Base-by-base conservation (phyloP, 1,140 invertebrate species). In the Drosophila miranda region DNA sequence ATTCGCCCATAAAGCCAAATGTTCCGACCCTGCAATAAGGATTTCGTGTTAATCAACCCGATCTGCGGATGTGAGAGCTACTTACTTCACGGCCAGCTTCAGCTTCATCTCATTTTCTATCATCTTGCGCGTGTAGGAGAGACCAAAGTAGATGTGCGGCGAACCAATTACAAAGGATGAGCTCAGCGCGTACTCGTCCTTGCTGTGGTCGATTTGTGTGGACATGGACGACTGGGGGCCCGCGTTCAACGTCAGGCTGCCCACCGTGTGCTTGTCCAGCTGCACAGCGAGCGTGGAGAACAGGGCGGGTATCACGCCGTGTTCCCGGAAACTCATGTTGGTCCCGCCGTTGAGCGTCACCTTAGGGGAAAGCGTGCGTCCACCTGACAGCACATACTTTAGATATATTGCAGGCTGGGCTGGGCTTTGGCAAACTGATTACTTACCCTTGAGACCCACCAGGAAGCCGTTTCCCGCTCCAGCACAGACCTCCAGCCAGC, bases 1-100 rank as follows among this genome's bases (percentile, higher is more conserved):
- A 99, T 90, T 98, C 97, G 0, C 97, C 90, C 59, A 96, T 92
- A 2, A 94, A 95, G 26, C 97, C 97, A 91, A 97, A 96, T 6
- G 97, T 96, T 16, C 98, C 97, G 67, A 94, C 92, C 91, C 97
- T 98, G 87, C 21, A 64, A 92, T 91, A 19, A 13, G 16, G 0
- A 4, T 51, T 23, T 14, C 16, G 1, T 0, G 49, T 48, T 45
- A 55, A 41, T 44, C 9, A 23, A 11, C 16, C 19, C 0, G 1
- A 14, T n/a, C 3, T 6, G 2, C 4, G 13, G 3, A 1, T 23
- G 13, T 2, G 8, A 34, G n/a, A 30, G 30, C 34, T 67, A 91
- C 93, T 93, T 93, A 98, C 97, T 97, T 98, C 2, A 96, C 80
- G 42, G 94, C 93, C 50, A 95, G 91, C 78, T 94, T 94, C 6